Percentiles rank a stretch among this genome's conserved stretches.
Evolutionary conservation across 92 coral and sea anemone species (phyloP).

Genomic region (Heteractis magnifica): DNA sequence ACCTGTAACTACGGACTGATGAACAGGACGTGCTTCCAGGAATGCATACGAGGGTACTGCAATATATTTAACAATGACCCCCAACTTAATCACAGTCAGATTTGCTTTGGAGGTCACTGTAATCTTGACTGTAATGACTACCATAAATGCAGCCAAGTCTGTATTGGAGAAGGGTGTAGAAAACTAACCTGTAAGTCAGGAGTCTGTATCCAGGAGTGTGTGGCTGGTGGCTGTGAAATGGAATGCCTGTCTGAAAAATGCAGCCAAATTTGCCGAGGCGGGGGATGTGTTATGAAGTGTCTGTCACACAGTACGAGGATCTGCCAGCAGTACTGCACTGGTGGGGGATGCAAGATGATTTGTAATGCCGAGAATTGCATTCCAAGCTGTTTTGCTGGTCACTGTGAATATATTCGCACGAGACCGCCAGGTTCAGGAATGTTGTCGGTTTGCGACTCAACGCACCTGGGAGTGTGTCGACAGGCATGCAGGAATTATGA

Average conservation of each 20-base stretch:
- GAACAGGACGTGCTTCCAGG: slow-evolving; percentile 63
- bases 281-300: slow-evolving; percentile 69
- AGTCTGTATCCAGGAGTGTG: slow-evolving; percentile 77
- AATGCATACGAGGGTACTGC: slow-evolving; percentile 66
- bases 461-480: slow-evolving; percentile 53
- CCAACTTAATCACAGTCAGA: slow-evolving; percentile 53
- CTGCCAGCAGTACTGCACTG: slow-evolving; percentile 76
- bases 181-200: slow-evolving; percentile 72
- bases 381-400: slow-evolving; percentile 77
- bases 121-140: slow-evolving; percentile 60
- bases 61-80: slow-evolving; percentile 43
- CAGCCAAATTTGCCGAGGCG: slow-evolving; percentile 79
- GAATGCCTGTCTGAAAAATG: slow-evolving; percentile 73
- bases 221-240: slow-evolving; percentile 81
- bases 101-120: slow-evolving; percentile 79
- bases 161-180: slow-evolving; percentile 68
- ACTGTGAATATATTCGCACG: slow-evolving; percentile 53
- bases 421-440: slow-evolving; percentile 47
- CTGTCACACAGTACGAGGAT: slow-evolving; percentile 45
- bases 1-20: slow-evolving; percentile 53
- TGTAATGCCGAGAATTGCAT: slow-evolving; percentile 72
- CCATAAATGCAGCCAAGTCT: slow-evolving; percentile 73
- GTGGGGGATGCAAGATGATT: slow-evolving; percentile 67
- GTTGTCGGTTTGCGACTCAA: slow-evolving; percentile 44
- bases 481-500: slow-evolving; percentile 55